Evolutionary conservation across 2,888 invertebrate genomes (phyloP).

Genomic region (Acholoe squamosa): DNA sequence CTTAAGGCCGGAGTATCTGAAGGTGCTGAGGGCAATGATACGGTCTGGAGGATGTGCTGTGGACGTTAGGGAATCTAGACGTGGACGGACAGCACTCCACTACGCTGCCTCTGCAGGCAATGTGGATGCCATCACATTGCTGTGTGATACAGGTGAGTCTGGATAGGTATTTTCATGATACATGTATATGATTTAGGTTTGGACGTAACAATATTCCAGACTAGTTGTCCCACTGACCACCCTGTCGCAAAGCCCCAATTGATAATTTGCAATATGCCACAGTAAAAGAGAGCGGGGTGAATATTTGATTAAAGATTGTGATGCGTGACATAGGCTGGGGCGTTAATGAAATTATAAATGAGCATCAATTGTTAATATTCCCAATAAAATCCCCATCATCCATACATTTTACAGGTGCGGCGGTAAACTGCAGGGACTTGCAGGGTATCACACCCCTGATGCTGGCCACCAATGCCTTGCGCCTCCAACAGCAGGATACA

Average conservation of each 20-base stretch:
- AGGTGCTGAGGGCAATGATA: neutral
- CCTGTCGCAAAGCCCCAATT: no score
- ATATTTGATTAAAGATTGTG: no score
- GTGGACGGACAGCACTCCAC: neutral
- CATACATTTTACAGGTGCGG: conserved; percentile 2
- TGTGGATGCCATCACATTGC: neutral
- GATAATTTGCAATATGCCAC: no score
- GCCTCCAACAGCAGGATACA: neutral
- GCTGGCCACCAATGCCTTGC: neutral
- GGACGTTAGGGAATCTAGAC: neutral
- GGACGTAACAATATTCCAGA: no score
- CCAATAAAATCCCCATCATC: neutral
- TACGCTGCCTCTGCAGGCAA: neutral
- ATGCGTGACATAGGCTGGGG: no score
- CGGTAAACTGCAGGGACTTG: neutral
- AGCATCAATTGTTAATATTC: no score
- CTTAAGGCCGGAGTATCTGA: neutral
- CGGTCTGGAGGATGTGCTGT: neutral
- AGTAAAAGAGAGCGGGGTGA: no score
- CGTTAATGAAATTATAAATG: no score
- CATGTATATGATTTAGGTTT: no score
- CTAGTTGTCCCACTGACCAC: no score
- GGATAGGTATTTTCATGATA: no score
- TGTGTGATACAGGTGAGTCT: neutral
- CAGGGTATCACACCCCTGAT: conserved; percentile 30